Evolutionary conservation across 2,113 vertebrate genomes (phyloP).

Genomic region (Octodon degus): DNA sequence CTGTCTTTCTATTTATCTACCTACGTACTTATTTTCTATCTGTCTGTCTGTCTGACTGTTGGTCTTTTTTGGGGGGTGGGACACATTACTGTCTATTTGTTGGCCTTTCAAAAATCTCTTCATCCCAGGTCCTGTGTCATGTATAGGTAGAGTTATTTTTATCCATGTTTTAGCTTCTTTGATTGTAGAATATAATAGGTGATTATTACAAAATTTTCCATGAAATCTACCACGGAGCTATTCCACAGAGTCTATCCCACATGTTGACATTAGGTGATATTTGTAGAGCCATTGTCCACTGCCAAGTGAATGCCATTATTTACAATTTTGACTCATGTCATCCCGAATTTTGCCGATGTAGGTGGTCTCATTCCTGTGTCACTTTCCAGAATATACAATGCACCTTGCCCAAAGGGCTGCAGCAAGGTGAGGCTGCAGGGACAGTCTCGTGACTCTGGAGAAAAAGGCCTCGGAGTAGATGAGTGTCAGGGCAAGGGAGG

Average conservation of each 20-base stretch:
- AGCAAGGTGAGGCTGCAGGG: accelerated
- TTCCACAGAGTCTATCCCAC: not conserved
- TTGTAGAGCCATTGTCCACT: not conserved
- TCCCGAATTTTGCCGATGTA: not conserved
- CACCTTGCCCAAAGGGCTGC: accelerated
- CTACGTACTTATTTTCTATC: too few species aligned
- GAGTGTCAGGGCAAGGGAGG: not conserved
- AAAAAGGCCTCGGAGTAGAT: not conserved
- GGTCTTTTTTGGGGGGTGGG: too few species aligned
- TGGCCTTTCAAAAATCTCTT: not conserved
- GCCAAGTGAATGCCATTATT: not conserved
- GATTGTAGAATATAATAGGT: not conserved
- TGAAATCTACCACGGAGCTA: too few species aligned
- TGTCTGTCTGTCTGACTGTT: not conserved
- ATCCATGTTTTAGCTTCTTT: not conserved
- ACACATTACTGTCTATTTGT: not conserved
- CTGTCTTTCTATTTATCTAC: not conserved
- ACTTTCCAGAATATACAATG: not conserved
- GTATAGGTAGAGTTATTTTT: not conserved
- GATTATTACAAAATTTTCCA: not conserved
- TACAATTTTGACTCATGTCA: not conserved
- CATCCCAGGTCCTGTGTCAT: not conserved
- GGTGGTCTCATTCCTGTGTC: not conserved
- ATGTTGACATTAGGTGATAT: too few species aligned
- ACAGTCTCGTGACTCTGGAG: not conserved